phyloP scores from a whole-genome alignment of 2,797 vertebrate species.

The Phrynocephalus vlangalii region DNA sequence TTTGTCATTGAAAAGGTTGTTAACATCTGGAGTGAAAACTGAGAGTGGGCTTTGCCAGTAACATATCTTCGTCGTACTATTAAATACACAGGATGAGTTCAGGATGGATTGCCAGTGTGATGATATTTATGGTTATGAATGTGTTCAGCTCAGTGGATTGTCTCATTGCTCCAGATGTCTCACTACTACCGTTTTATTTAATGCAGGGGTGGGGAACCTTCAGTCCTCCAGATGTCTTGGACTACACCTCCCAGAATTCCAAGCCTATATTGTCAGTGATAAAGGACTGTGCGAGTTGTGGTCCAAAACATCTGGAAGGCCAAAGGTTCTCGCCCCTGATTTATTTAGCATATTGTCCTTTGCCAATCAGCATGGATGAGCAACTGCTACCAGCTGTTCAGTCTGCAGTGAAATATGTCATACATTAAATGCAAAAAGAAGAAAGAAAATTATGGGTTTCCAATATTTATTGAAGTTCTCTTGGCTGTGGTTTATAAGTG shows the following conservation, averaged over 20 bases:
- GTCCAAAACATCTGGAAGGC: too few relatives aligned
- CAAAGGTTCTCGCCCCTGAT: too few relatives aligned
- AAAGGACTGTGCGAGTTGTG: too few relatives aligned
- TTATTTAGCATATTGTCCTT: slow-evolving; percentile 38
- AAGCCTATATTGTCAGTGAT: too few relatives aligned
- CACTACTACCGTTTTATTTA: slow-evolving; percentile 23
- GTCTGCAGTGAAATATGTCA: slow-evolving; percentile 38
- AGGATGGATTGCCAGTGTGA: slow-evolving; percentile 19
- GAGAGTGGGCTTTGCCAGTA: slow-evolving; percentile 41
- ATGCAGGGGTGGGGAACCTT: too few relatives aligned
- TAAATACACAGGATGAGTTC: neutral
- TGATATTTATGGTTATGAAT: slow-evolving; percentile 46
- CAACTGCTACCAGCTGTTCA: slow-evolving; percentile 47
- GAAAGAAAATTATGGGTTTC: slow-evolving; percentile 26
- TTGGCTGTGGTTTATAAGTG: slow-evolving; percentile 56
- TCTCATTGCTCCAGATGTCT: neutral
- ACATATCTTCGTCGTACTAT: neutral
- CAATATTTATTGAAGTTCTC: slow-evolving; percentile 58
- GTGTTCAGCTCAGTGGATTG: slow-evolving; percentile 26
- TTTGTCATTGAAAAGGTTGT: slow-evolving; percentile 33
- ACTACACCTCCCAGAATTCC: too few relatives aligned
- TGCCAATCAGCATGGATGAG: slow-evolving; percentile 46
- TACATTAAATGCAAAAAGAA: slow-evolving; percentile 37
- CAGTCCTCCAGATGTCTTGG: too few relatives aligned
- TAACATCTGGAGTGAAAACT: slow-evolving; percentile 53